phyloP scores from a whole-genome alignment of 64 coral and sea anemone species.

The Acropora yongei region DNA sequence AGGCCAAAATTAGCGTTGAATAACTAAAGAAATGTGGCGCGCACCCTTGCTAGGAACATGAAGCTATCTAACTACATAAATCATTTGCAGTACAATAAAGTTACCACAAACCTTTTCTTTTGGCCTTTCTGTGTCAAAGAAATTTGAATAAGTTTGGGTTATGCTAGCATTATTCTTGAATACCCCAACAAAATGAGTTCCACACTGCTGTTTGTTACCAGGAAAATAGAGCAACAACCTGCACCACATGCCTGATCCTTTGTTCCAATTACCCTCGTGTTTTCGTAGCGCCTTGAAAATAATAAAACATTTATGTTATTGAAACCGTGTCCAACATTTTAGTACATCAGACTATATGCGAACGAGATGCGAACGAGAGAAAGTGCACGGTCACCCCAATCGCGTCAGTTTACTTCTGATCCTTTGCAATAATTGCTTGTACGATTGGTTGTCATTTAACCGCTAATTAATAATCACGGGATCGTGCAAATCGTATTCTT shows the following conservation, averaged over 20 bases:
- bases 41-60: too few species aligned
- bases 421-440: too few species aligned
- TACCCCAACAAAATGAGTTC: background rate
- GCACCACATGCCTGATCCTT: conserved; percentile 7
- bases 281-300: conserved; percentile 30
- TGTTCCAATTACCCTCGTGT: background rate
- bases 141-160: too few species aligned
- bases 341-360: background rate
- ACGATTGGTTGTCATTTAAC: too few species aligned
- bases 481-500: too few species aligned
- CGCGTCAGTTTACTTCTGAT: background rate
- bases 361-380: background rate
- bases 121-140: background rate
- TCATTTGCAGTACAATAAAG: too few species aligned
- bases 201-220: background rate
- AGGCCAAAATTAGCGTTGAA: too few species aligned
- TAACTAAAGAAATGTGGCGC: too few species aligned
- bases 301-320: conserved; percentile 28
- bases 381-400: background rate
- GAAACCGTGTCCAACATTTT: background rate
- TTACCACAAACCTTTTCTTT: background rate
- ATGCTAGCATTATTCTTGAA: background rate
- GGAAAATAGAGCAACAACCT: background rate
- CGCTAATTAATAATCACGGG: too few species aligned
- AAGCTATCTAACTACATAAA: too few species aligned